Percentiles rank a stretch among this genome's conserved stretches.
Conservation (phyloP, 2,113 vertebrate genomes). For the Narcine bancroftii region DNA sequence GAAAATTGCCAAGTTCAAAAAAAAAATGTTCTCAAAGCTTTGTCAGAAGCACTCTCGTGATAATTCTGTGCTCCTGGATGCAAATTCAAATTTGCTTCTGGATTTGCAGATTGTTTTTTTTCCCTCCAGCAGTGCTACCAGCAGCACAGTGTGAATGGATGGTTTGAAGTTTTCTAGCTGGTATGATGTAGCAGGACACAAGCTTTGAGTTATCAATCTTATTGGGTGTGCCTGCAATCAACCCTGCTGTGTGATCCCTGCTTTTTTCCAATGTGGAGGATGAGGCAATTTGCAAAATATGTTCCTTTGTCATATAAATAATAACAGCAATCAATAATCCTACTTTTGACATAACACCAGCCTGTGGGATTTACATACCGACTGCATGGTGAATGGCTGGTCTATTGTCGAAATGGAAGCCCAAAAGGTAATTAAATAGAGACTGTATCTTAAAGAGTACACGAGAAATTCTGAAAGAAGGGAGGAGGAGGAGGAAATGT, state of each 20-base stretch:
- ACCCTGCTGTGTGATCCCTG: not conserved
- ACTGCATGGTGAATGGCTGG: conserved; percentile 12
- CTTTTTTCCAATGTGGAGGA: not conserved
- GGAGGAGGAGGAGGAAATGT: conserved; percentile 11
- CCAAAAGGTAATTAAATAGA: conserved; percentile 17
- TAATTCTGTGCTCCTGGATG: not conserved
- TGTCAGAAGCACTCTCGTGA: not conserved
- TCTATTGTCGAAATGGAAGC: not conserved
- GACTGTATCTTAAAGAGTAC: not conserved
- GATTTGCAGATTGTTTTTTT: not conserved
- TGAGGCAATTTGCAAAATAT: conserved; percentile 16
- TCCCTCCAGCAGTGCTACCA: not conserved
- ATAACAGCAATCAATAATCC: conserved; percentile 17
- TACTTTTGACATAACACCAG: not conserved
- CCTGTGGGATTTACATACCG: conserved; percentile 13
- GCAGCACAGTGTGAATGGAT: not conserved
- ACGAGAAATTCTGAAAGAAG: not conserved
- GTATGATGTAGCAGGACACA: not conserved
- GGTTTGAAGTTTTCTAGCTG: not conserved
- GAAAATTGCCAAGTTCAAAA: not conserved
- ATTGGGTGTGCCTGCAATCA: not conserved
- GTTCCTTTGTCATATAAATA: conserved; percentile 16
- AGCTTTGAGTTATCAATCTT: not conserved
- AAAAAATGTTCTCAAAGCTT: not conserved
- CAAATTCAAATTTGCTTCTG: conserved; percentile 3